phyloP scores from a whole-genome alignment of 2,113 vertebrate species.

The Illadopsis cleaveri region DNA sequence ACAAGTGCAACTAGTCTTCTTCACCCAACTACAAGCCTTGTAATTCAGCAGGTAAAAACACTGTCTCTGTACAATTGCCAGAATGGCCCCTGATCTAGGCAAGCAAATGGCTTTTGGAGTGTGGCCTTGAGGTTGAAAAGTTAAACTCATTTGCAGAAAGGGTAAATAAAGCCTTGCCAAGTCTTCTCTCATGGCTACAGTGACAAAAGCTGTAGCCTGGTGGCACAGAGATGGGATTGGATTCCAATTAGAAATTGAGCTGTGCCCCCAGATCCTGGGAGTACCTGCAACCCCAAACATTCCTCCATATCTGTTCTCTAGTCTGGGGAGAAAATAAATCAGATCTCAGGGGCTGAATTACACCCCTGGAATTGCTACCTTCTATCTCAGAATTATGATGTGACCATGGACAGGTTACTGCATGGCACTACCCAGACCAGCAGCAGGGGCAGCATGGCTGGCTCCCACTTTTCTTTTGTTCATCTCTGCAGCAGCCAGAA shows the following conservation, averaged over 20 bases:
- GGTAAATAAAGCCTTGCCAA: background rate
- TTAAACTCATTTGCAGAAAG: background rate
- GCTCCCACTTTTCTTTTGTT: background rate
- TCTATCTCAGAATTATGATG: background rate
- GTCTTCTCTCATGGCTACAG: background rate
- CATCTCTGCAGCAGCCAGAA: background rate
- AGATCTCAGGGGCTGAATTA: background rate
- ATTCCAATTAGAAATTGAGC: background rate
- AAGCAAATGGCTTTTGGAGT: background rate
- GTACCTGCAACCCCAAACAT: background rate
- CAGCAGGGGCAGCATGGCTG: background rate
- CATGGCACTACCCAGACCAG: background rate
- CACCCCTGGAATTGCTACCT: background rate
- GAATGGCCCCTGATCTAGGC: background rate
- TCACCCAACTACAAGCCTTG: background rate
- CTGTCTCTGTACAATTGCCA: background rate
- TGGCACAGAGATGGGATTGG: background rate
- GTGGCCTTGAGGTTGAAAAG: background rate
- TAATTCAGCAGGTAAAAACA: background rate
- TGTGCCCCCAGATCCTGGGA: background rate
- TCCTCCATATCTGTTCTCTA: background rate
- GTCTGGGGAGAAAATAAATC: background rate
- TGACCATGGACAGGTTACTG: background rate
- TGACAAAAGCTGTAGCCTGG: background rate
- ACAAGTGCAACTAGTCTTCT: background rate